Evolutionary conservation across 2,888 invertebrate genomes (phyloP), one percentile per base, ranked within the genome.

Genomic region (Amphimallon solstitiale): DNA sequence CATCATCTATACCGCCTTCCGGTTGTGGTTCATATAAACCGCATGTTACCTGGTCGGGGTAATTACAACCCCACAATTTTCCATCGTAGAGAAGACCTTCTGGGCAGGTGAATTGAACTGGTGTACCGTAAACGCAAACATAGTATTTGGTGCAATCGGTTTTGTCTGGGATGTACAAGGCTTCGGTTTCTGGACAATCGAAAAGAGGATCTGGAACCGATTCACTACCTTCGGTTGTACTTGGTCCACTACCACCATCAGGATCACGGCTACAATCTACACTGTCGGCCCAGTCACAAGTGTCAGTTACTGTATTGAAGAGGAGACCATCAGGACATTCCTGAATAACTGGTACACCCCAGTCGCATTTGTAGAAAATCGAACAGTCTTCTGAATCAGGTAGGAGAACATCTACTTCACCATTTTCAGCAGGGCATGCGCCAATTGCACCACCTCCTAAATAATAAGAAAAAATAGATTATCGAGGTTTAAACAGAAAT

Each of bases 71-170:
- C 46, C 38, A 48, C 9, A 64, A 34, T 9, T 38, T 46, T 45
- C 54, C 54, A 37, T 64, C 54, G 21, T 64, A 64, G 9, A 46
- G 21, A 14, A 54, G 45, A 35, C 64, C 64, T 2, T 17, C 54
- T 17, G 64, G 37, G 35, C 64, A 64, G 19, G 23, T 15, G 37
- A 19, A 17, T 19, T 17, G 45, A 19, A 35, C 3, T 7, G 54
- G 43, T 4, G 7, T 23, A 10, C 56, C 52, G 2, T 29, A 34
- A 2, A 40, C 43, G 52, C 63, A 63, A 29, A 52, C 15, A 19
- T 63, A 63, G 23, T 43, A 63, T 6, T 34, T 23, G 1, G 21
- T 29, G 19, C 63, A 63, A 12, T 63, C 52, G 23, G 51, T 52
- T 45, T 51, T 40, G 35, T 63, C 63, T 0, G 63, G 54, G n/a